Percentiles rank a stretch among this genome's conserved stretches.
Evolutionary conservation across 1,140 invertebrate genomes (phyloP).

Genomic region (Pemphigus obesinymphae): DNA sequence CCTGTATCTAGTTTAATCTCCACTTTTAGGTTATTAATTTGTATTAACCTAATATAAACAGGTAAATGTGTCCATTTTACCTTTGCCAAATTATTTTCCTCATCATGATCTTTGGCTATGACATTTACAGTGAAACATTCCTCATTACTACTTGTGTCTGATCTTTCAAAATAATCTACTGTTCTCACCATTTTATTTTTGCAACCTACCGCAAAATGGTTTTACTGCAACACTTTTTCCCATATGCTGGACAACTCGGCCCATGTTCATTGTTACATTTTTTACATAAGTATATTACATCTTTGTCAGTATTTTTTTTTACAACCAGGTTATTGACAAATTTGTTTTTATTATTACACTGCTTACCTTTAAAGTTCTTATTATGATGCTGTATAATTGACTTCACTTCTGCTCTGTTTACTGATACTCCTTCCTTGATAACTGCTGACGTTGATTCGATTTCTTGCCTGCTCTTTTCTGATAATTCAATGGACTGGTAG

Average conservation of each 20-base stretch:
- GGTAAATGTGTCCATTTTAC: neutral
- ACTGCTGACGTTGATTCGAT: neutral
- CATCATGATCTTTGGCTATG: slow-evolving; percentile 20
- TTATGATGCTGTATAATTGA: neutral
- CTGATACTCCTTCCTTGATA: neutral
- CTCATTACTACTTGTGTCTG: slow-evolving; percentile 34
- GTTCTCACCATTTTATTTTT: slow-evolving; percentile 17
- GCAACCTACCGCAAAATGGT: slow-evolving; percentile 44
- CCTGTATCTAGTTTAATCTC: slow-evolving; percentile 44
- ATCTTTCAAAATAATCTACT: neutral
- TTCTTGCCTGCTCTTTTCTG: neutral
- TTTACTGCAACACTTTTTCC: slow-evolving; percentile 44
- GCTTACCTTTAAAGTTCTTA: neutral
- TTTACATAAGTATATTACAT: too few relatives aligned
- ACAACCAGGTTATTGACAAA: neutral
- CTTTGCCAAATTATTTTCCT: neutral
- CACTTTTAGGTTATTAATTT: slow-evolving; percentile 37
- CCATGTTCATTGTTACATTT: slow-evolving; percentile 41
- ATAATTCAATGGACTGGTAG: neutral
- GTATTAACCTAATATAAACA: too few relatives aligned
- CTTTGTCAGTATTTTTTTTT: neutral
- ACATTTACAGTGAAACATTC: neutral
- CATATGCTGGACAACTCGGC: slow-evolving; percentile 43
- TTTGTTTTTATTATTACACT: neutral
- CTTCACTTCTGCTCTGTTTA: neutral